Evolutionary conservation across 1,140 invertebrate species (phyloP).

Genomic region (Solenopsis fugax): DNA sequence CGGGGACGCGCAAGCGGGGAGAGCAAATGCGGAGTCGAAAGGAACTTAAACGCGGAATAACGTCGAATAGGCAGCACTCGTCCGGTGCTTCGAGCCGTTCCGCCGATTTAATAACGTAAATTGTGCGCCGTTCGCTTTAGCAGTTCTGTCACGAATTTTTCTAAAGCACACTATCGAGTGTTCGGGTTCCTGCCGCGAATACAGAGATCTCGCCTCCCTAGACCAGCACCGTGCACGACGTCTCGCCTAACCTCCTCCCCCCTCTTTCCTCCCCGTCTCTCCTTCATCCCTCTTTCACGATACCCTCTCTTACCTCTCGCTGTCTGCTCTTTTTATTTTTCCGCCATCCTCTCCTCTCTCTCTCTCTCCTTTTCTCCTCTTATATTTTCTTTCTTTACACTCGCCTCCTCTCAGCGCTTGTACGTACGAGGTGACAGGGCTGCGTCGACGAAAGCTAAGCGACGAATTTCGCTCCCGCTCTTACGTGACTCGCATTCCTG

Average conservation of each 20-base stretch:
- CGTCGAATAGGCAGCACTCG: slow-evolving; percentile 80
- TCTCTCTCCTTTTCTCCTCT: not conserved
- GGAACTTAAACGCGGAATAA: slow-evolving; percentile 74
- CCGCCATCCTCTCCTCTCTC: not conserved
- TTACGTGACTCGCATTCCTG: slow-evolving; percentile 72
- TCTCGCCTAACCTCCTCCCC: slow-evolving; percentile 32
- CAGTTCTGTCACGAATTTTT: slow-evolving; percentile 86
- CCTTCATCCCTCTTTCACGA: slow-evolving; percentile 8
- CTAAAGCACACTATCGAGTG: slow-evolving; percentile 86
- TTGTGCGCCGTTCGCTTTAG: slow-evolving; percentile 80
- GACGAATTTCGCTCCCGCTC: slow-evolving; percentile 69
- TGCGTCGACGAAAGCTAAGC: slow-evolving; percentile 73
- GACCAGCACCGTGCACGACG: slow-evolving; percentile 45
- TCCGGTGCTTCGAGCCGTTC: slow-evolving; percentile 80
- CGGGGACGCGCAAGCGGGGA: not conserved
- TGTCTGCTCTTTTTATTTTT: slow-evolving; percentile 41
- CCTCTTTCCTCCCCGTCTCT: not conserved
- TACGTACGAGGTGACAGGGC: slow-evolving; percentile 56
- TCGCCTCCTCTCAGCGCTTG: not conserved
- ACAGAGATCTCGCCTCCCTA: slow-evolving; percentile 79
- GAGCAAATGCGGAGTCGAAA: slow-evolving; percentile 56
- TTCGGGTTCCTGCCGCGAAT: slow-evolving; percentile 84
- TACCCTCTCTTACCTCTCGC: slow-evolving; percentile 26
- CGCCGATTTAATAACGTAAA: slow-evolving; percentile 86
- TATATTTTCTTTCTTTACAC: not conserved